Conservation (phyloP, 2,797 vertebrate genomes). For the Parauchenoglanis ngamensis region DNA sequence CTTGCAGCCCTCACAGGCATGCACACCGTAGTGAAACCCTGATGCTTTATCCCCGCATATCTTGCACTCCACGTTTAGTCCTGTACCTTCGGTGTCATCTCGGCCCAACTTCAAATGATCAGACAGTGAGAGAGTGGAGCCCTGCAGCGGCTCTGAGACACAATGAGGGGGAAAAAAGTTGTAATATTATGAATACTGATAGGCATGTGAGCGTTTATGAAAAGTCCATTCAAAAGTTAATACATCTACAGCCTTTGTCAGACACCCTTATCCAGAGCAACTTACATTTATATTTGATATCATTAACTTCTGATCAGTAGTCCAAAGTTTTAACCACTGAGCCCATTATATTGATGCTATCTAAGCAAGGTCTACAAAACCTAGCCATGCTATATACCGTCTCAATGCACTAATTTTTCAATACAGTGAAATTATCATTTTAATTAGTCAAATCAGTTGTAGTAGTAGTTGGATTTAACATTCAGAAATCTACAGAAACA, state of each 20-base stretch:
- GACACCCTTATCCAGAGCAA: no score
- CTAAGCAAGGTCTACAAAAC: neutral
- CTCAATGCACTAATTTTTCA: neutral
- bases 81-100: constrained; percentile 76
- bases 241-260: no score
- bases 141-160: constrained; percentile 83
- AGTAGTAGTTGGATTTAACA: neutral
- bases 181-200: neutral
- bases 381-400: neutral
- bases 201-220: neutral
- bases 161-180: neutral
- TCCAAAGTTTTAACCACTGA: no score
- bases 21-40: constrained; percentile 97
- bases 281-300: no score
- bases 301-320: no score
- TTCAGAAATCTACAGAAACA: neutral
- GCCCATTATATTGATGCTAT: neutral
- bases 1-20: constrained; percentile 98
- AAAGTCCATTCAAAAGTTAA: neutral
- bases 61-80: constrained; percentile 92
- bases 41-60: constrained; percentile 98
- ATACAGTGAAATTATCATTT: neutral
- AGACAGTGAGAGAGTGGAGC: constrained; percentile 86
- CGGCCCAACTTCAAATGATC: constrained; percentile 89
- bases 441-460: neutral